Base-by-base conservation (phyloP, 2,888 invertebrate species). In the Caenorhabditis zanzibari region DNA sequence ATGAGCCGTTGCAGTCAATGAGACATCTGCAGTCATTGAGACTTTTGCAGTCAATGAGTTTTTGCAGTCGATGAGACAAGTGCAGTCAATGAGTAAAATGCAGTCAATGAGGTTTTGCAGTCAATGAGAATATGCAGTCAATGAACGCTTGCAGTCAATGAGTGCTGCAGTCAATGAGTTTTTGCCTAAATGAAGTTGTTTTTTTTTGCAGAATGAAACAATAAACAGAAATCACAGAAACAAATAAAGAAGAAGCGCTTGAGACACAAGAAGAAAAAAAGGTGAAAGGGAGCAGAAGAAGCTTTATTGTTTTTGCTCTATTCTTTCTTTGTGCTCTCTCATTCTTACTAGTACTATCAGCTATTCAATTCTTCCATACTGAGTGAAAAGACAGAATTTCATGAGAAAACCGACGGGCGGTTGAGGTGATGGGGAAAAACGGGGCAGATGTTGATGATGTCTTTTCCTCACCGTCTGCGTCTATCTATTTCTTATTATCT, bases 391-490 rank as follows among this genome's bases (percentile, higher is more conserved):
- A 68, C 32, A 52, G 66, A 66, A 63, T 75, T 76, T 68, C 76
- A 68, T 76, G 76, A 24, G 66, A 52, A 74, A 64, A 28, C 47
- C 71, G 44, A 71, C 58, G 58, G 71, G 58, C 56, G 58, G 58
- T 59, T 26, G 58, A 58, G 44, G 56, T 56, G 56, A 44, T 41
- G 47, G 58, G 32, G 38, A 38, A 28, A 64, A 41, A 66, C 64
- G 69, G 49, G 76, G 69, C 69, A 69, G 73, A 71, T 71, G 73
- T 49, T 47, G 73, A 73, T 63, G 63, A 73, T 63, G 68, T 76
- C 35, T 47, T 32, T 47, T 72, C n/a, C 49, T 14, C 47, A 47
- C 59, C 22, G 75, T 68, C 75, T 74, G 74, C 63, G 74, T 63
- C 63, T 41, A 44, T n/a, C 2, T 3, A 9, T 28, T 63, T 54